Base-by-base conservation (phyloP, 2,888 invertebrate species). In the Hemithea aestivaria region DNA sequence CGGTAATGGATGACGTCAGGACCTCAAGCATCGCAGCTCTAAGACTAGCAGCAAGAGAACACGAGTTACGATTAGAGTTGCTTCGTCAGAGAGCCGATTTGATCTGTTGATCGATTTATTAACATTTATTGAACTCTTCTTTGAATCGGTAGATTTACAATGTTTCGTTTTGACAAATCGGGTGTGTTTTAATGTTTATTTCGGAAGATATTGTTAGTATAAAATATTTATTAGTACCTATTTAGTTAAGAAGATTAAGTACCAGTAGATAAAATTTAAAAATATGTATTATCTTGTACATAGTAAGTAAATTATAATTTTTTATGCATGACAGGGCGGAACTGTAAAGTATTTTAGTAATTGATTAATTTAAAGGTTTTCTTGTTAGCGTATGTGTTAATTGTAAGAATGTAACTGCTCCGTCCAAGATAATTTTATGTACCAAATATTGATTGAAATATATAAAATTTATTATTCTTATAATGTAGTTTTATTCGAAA, bases 21-120 rank as follows among this genome's bases (percentile, higher is more conserved):
- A 93, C 91, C 51, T 94, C 94, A 7, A 96, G 96, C 64, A 96
- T 96, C 55, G 96, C 96, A 0, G 93, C 95, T 0, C 83, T 97
- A 40, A 88, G 97, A 54, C 79, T 96, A 31, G 96, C 96, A 58
- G 97, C 97, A 1, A 87, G 96, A 21, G 96, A 97, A 67, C 96
- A 96, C 74, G 96, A 96, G 73, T 80, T 96, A 27, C 90, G 94
- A 70, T 84, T 96, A 57, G 96, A 95, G 74, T 89, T 94, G 85
- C 76, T 95, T 50, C 89, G 95, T 32, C 94, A 94, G 62, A 92
- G 93, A 67, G 79, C 85, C 16, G 83, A 85, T 58, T 58, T 85
- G 48, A 85, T 87, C 48, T 87, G 84, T 66, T 82, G 26, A 41
- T 25, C 22, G 26, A 30, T 28, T 36, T 35, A 35, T 27, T 27